Conservation (phyloP, 2,797 vertebrate species). For the Enoplosus armatus region DNA sequence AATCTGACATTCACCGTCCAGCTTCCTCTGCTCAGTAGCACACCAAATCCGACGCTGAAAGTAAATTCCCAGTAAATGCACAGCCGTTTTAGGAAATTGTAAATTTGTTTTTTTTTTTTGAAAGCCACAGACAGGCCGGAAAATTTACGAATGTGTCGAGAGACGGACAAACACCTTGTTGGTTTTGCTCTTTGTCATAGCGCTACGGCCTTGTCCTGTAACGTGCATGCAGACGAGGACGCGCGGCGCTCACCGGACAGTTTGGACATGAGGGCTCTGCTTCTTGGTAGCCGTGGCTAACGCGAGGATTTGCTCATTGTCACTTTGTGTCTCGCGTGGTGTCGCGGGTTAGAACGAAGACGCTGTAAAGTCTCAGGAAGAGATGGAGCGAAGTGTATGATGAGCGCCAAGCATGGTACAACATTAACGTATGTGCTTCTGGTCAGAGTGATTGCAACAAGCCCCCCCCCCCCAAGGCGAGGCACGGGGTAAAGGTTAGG, state of each 20-base stretch:
- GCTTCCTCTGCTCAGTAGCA: not conserved
- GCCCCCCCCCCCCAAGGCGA: conserved; percentile 14
- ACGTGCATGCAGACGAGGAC: too few species aligned
- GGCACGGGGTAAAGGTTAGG: conserved; percentile 50
- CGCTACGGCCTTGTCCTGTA: not conserved
- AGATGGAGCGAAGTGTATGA: not conserved
- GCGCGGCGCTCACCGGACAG: not conserved
- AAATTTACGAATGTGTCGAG: not conserved
- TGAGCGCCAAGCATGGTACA: not conserved
- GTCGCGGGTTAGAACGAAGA: not conserved
- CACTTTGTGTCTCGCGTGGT: not conserved
- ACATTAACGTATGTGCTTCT: not conserved
- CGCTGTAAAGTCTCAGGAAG: conserved; percentile 3
- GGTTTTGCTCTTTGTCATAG: not conserved
- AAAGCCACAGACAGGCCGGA: not conserved
- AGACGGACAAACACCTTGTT: not conserved
- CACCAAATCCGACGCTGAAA: not conserved
- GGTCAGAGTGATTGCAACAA: not conserved
- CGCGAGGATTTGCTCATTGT: conserved; percentile 1
- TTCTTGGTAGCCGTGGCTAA: not conserved
- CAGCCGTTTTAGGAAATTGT: not conserved
- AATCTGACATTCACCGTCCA: not conserved
- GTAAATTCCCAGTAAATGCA: not conserved
- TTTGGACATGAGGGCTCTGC: not conserved
- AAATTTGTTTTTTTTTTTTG: too few species aligned